Evolutionary conservation across 2,113 vertebrate genomes (phyloP).

Genomic region (Setophaga kirtlandii): DNA sequence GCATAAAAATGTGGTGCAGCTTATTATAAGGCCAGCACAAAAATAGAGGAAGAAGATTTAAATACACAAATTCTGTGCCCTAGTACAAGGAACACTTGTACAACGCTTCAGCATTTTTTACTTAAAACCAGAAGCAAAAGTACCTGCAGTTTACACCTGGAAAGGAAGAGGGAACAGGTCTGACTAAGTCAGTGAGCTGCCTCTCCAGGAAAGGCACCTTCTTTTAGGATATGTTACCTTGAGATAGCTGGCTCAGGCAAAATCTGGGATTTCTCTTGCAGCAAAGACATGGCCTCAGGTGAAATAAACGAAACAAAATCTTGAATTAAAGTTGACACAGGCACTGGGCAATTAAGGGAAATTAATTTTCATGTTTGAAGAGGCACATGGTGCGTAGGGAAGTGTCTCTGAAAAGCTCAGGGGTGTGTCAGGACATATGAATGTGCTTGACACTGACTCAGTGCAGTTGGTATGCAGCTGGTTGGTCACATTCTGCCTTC

Average conservation of each 20-base stretch:
- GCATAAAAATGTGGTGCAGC: not conserved
- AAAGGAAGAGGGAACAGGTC: not conserved
- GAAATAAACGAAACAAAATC: not conserved
- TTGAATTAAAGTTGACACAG: not conserved
- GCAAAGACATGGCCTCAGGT: not conserved
- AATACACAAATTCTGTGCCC: not conserved
- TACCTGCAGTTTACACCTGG: not conserved
- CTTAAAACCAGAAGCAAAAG: not conserved
- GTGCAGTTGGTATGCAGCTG: not conserved
- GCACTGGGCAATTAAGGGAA: not conserved
- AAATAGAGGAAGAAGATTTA: not conserved
- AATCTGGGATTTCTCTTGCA: not conserved
- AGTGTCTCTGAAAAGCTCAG: not conserved
- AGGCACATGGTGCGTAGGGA: not conserved
- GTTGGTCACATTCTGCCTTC: not conserved
- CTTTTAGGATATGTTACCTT: not conserved
- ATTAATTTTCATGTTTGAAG: not conserved
- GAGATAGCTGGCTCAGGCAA: not conserved
- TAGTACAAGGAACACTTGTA: not conserved
- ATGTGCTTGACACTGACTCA: slow-evolving; percentile 2
- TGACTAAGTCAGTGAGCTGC: not conserved
- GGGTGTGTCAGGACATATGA: not conserved
- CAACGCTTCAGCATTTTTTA: not conserved
- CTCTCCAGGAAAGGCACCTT: not conserved
- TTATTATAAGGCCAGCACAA: not conserved